Evolutionary conservation across 2,113 vertebrate species (phyloP).

Genomic region (Sterna hirundo): DNA sequence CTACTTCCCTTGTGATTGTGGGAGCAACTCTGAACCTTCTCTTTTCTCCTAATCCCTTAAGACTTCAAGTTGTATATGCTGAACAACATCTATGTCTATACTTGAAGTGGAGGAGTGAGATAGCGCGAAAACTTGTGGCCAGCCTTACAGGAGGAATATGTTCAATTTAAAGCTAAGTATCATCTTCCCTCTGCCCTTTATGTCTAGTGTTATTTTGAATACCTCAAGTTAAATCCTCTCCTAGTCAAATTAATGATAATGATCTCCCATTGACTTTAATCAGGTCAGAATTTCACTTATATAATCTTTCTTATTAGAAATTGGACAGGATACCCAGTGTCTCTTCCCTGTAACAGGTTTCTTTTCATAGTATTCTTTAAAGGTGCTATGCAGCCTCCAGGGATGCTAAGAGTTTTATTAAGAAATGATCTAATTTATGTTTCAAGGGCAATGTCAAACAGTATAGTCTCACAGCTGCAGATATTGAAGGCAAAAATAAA

Average conservation of each 20-base stretch:
- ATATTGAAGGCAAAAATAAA: background rate
- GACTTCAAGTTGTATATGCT: background rate
- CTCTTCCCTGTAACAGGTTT: background rate
- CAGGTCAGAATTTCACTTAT: background rate
- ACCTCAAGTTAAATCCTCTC: background rate
- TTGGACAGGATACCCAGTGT: background rate
- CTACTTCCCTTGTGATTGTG: background rate
- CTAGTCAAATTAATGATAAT: background rate
- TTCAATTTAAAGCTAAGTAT: background rate
- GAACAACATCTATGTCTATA: background rate
- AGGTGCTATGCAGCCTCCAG: background rate
- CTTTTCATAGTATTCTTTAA: background rate
- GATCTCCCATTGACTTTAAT: background rate
- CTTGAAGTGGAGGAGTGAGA: background rate
- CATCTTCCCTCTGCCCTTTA: background rate
- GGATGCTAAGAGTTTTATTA: background rate
- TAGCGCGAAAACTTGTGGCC: background rate
- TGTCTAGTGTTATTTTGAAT: background rate
- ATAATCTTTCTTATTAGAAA: background rate
- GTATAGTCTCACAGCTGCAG: background rate
- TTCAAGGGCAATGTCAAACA: background rate
- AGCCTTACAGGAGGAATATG: background rate
- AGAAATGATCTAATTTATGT: background rate
- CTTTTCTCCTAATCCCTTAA: background rate
- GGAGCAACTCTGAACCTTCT: background rate